Base-by-base conservation (phyloP, 2,797 vertebrate genomes). In the Hyperoplus lanceolatus region DNA sequence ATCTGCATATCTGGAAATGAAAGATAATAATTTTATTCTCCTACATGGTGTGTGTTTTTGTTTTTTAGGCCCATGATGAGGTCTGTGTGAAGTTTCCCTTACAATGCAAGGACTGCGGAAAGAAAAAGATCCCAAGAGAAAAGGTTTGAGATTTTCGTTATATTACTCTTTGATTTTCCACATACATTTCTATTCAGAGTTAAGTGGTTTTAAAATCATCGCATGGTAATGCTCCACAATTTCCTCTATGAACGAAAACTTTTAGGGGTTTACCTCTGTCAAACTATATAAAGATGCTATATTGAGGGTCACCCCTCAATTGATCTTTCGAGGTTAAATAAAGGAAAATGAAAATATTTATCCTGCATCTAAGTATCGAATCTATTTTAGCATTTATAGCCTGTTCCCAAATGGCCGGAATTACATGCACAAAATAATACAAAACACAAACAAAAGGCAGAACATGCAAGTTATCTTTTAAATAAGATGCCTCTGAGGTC, bases 41-140 rank as follows among this genome's bases (percentile, higher is more conserved):
- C 42, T 41, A 51, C 42, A 6, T 39, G 0, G 0, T 86, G 15
- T 79, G 12, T 2, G 2, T 2, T 29, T 29, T 29, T 29, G 29
- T 85, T 83, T 29, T 75, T 21, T 73, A 99, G 98, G 97, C 96
- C 0, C 98, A 99, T 15, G 96, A 97, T 2, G 96, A 97, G 18
- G 94, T 97, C 74, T 99, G 98, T 81, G 92, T 94, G 29, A 97
- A 97, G 79, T 97, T 96, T 53, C 98, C 98, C 0, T 85, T 99
- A 91, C 96, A 96, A 29, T 99, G 98, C 8, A 97, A 98, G 14
- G 96, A 97, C 87, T 99, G 98, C 3, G 97, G 97, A 50, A 97
- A 97, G 85, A 97, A 96, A 91, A 99, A 96, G 87, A 96, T 99
- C 76, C 94, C 96, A 0, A 94, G 97, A 85, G 97, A 99, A 92